Conservation (phyloP, 2,113 vertebrate genomes). For the Epinephelus cyanopodus region DNA sequence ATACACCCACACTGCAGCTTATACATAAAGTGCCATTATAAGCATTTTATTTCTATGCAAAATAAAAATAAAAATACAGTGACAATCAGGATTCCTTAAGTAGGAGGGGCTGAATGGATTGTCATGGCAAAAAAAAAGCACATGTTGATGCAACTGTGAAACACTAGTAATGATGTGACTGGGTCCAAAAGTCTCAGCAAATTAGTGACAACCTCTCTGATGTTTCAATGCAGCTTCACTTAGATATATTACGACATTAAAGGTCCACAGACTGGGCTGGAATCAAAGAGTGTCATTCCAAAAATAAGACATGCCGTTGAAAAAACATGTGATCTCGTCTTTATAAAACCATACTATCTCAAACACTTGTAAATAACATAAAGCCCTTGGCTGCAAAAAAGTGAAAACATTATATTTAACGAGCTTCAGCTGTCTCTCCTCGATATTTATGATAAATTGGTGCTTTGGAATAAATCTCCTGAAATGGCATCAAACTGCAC, state of each 20-base stretch:
- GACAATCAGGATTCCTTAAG: conserved; percentile 69
- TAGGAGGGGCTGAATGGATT: conserved; percentile 71
- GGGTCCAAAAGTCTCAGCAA: conserved; percentile 32
- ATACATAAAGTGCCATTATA: conserved; percentile 82
- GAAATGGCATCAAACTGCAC: conserved; percentile 58
- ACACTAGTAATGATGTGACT: conserved; percentile 19
- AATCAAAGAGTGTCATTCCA: conserved; percentile 8
- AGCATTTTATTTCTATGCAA: conserved; percentile 82
- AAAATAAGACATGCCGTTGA: conserved; percentile 52
- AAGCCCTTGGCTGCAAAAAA: conserved; percentile 69
- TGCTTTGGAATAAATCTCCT: conserved; percentile 59
- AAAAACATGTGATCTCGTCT: conserved; percentile 23
- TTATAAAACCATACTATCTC: conserved; percentile 33
- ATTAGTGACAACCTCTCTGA: background rate
- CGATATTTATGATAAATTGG: conserved; percentile 23
- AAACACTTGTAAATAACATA: conserved; percentile 34
- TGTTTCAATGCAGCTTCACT: conserved; percentile 12
- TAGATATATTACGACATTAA: conserved; percentile 12
- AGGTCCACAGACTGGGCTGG: conserved; percentile 3
- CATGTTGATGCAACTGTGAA: conserved; percentile 37
- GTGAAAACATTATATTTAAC: conserved; percentile 25
- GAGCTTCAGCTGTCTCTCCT: conserved; percentile 26
- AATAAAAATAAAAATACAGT: conserved; percentile 68
- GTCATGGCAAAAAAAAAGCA: conserved; percentile 74
- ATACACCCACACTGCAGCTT: conserved; percentile 43